Conservation (phyloP, 2,888 invertebrate genomes). For the Plagodis pulveraria region DNA sequence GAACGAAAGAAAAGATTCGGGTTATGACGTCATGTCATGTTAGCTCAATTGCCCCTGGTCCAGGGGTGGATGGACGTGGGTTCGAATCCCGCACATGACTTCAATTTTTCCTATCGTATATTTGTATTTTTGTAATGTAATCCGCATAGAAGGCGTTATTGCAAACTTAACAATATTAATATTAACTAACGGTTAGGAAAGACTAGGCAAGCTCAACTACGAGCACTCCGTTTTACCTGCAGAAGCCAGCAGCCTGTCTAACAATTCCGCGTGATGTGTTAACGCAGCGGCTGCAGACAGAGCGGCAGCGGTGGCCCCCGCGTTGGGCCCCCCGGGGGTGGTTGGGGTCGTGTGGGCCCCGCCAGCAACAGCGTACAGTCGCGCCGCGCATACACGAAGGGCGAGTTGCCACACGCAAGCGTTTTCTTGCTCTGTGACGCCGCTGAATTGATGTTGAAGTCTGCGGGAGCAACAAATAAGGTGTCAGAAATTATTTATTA, state of each 20-base stretch:
- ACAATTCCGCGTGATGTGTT: constrained; percentile 72
- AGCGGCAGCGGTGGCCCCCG: constrained; percentile 88
- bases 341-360: constrained; percentile 55
- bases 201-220: neutral
- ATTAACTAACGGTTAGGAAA: no score
- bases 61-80: no score
- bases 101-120: no score
- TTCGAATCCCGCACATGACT: no score
- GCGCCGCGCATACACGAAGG: constrained; percentile 91
- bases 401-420: constrained; percentile 90
- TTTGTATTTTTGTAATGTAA: no score
- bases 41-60: no score
- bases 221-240: constrained; percentile 54
- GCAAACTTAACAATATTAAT: no score
- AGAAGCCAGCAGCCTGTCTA: constrained; percentile 68
- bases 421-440: constrained; percentile 90
- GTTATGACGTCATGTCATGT: no score
- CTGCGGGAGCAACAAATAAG: constrained; percentile 54
- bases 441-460: constrained; percentile 94
- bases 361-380: constrained; percentile 87
- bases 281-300: constrained; percentile 82
- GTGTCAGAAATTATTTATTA: no score
- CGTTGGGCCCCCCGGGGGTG: constrained; percentile 86
- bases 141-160: no score
- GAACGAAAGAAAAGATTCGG: no score